These are phyloP conservation scores for Ceyx margarethae DNA, from an alignment of 2,113 vertebrate genomes.

Conservation along the genomic window DNA sequence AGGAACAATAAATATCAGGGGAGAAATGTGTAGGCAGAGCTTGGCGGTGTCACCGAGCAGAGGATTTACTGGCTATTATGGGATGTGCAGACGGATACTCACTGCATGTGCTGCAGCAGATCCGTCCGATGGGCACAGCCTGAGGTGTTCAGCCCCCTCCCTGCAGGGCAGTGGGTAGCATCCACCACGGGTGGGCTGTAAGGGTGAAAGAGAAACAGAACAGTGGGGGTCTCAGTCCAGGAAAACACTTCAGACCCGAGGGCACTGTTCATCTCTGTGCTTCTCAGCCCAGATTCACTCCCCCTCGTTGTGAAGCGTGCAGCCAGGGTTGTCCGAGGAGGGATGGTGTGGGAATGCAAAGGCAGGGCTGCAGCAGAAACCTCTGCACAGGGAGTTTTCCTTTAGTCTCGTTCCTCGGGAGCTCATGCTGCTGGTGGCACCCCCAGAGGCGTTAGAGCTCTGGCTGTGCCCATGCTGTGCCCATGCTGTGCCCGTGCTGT, in stretches of 20 bases:
- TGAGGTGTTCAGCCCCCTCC: neutral
- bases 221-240: rapidly evolving
- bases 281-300: neutral
- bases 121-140: neutral
- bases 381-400: neutral
- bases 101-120: neutral
- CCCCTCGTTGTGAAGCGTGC: neutral
- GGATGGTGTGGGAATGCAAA: neutral
- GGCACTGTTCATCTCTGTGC: neutral
- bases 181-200: neutral
- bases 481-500: no score
- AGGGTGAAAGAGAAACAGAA: neutral
- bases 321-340: neutral
- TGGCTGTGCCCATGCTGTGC: rapidly evolving
- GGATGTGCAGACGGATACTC: neutral
- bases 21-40: neutral
- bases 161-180: rapidly evolving
- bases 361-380: neutral
- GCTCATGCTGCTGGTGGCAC: neutral
- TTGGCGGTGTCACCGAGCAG: neutral
- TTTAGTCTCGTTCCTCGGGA: neutral
- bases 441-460: rapidly evolving
- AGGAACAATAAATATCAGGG: neutral
- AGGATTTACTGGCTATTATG: rapidly evolving
- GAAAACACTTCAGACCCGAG: neutral